Percentiles rank a stretch among this genome's conserved stretches.
Evolutionary conservation across 1,140 invertebrate species (phyloP).

Genomic region (Xylocopa sonorina): DNA sequence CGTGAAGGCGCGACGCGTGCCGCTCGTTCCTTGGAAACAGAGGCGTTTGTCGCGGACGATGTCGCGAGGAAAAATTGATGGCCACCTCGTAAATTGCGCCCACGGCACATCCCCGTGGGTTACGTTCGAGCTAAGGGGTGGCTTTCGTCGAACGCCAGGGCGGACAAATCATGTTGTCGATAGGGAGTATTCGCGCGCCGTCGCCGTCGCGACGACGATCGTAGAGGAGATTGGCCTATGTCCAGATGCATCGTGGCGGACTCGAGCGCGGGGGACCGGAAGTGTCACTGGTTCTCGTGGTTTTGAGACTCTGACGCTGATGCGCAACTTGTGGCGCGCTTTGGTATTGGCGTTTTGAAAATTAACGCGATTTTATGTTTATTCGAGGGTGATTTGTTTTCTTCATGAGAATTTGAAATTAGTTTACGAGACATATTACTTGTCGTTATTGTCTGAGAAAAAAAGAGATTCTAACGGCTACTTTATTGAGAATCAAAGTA

Average conservation of each 20-base stretch:
- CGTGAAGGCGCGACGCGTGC: not conserved
- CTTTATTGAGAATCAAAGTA: not conserved
- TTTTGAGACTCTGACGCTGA: not conserved
- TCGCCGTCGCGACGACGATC: conserved; percentile 51
- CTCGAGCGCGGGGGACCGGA: conserved; percentile 41
- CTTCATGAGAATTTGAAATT: not conserved
- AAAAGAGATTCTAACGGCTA: not conserved
- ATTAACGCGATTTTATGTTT: not conserved
- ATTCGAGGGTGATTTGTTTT: not conserved
- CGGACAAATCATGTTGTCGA: conserved; percentile 65
- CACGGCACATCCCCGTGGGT: conserved; percentile 18
- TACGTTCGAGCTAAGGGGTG: conserved; percentile 13
- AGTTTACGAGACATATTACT: no score
- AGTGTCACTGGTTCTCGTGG: conserved; percentile 37
- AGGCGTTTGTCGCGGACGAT: not conserved
- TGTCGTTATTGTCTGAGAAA: no score
- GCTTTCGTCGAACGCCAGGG: conserved; percentile 48
- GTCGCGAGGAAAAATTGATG: conserved; percentile 23
- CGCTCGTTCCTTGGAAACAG: not conserved
- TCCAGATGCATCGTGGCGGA: conserved; percentile 60
- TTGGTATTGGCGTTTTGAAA: not conserved
- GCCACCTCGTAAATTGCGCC: conserved; percentile 10
- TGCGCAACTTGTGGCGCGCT: conserved; percentile 21
- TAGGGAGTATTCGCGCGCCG: conserved; percentile 45
- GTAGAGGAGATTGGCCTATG: conserved; percentile 66